Base-by-base conservation (phyloP, 2,797 vertebrate species). In the Falco biarmicus region DNA sequence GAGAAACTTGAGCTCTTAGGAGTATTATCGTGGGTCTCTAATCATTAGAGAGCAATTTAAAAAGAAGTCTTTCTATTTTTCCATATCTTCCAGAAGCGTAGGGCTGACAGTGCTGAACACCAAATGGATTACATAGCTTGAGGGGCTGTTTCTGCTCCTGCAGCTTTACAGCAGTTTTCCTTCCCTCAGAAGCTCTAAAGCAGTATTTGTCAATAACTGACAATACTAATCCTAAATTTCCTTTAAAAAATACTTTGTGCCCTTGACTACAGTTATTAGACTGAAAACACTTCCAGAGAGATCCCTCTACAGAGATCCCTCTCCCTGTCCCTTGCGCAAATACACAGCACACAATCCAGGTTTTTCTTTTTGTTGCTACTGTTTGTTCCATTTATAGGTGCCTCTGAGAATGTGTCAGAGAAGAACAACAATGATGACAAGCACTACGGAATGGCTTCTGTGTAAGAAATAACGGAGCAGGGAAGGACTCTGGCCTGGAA, bases 141-240 rank as follows among this genome's bases (percentile, higher is more conserved):
- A 93, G 51, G 80, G 43, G 60, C 34, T 73, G n/a, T 56, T 88
- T 79, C 89, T 43, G 73, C 15, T 48, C 50, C 66, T 73, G 85
- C 51, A 76, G 76, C 34, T 91, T 90, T 86, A 90, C 47, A 85
- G 57, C 54, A 61, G 57, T 66, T 50, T 61, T 88, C 76, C 61
- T 71, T 75, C 53, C 31, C 69, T 63, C 14, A 32, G 37, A 89
- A 82, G 39, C 61, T 91, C 76, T 78, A 15, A 80, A 92, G 32
- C 13, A 31, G 32, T 73, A 60, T 71, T 94, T 93, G n/a, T 73
- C 96, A 90, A 70, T 87, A 95, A 90, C 39, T 76, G 59, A 83
- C 70, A 93, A 81, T 37, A 32, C 15, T 76, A 95, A 91, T 65
- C 53, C 51, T 48, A 56, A 71, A 21, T n/a, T 84, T 60, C 59